phyloP scores from a whole-genome alignment of 2,888 invertebrate genomes.

The Timema cristinae region DNA sequence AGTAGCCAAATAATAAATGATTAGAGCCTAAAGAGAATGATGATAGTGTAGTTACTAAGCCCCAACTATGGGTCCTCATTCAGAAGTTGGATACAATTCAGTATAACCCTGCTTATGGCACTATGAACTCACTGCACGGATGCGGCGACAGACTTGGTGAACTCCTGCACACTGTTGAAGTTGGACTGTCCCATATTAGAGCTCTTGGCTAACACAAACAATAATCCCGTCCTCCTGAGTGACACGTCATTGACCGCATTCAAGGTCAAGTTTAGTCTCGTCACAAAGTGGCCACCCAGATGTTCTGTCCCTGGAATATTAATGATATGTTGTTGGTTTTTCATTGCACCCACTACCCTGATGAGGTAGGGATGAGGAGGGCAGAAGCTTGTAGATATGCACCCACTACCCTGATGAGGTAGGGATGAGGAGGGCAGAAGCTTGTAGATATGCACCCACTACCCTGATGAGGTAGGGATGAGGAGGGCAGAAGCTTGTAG shows the following conservation, averaged over 20 bases:
- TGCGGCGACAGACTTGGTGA: conserved; percentile 5
- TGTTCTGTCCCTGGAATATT: too few relatives aligned
- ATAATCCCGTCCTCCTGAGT: not conserved
- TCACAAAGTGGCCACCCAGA: not conserved
- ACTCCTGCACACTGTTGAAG: not conserved
- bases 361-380: too few relatives aligned
- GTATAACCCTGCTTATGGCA: not conserved
- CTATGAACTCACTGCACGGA: not conserved
- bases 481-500: too few relatives aligned
- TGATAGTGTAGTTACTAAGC: not conserved
- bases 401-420: too few relatives aligned
- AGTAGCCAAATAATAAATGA: too few relatives aligned
- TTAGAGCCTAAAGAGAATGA: not conserved
- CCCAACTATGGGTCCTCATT: not conserved
- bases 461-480: too few relatives aligned
- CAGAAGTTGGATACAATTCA: not conserved
- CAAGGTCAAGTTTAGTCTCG: not conserved
- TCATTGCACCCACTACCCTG: too few relatives aligned
- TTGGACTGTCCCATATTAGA: not conserved
- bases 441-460: too few relatives aligned
- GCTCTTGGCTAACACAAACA: conserved; percentile 4
- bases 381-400: too few relatives aligned
- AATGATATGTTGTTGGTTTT: too few relatives aligned
- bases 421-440: too few relatives aligned
- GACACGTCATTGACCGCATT: not conserved